Evolutionary conservation across 2,113 vertebrate genomes (phyloP).

Genomic region (Chloropsis cyanopogon): DNA sequence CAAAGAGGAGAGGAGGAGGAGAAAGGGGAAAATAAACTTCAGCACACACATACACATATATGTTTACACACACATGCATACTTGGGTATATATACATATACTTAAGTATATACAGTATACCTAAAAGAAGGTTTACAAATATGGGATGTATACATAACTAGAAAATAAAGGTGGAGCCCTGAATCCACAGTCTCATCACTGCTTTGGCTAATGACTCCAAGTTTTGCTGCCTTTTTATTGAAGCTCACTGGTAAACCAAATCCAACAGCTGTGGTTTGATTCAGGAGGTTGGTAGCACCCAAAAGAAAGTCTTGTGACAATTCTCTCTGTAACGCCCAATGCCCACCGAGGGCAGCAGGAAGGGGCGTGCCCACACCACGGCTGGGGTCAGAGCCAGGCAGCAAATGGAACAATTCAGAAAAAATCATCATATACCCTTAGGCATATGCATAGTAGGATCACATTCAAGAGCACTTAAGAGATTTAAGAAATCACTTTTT

Average conservation of each 20-base stretch:
- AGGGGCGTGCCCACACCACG: not conserved
- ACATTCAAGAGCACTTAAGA: not conserved
- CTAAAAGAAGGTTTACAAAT: not conserved
- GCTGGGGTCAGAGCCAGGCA: not conserved
- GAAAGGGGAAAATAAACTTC: not conserved
- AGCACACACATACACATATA: not conserved
- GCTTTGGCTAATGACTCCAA: not conserved
- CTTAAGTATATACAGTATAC: not conserved
- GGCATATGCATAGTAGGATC: not conserved
- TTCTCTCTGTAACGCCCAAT: accelerated
- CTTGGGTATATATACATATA: not conserved
- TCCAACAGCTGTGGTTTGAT: not conserved
- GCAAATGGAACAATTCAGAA: not conserved
- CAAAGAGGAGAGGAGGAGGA: not conserved
- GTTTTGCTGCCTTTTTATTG: not conserved
- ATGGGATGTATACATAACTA: not conserved
- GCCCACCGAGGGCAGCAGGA: not conserved
- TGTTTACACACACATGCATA: not conserved
- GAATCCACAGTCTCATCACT: not conserved
- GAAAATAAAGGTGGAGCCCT: not conserved
- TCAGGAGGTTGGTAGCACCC: not conserved
- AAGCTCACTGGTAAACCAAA: not conserved
- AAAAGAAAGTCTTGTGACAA: not conserved
- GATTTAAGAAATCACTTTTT: not conserved
- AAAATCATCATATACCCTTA: not conserved